These are phyloP conservation scores for Naja naja DNA, from an alignment of 2,113 vertebrate species.

Conservation along the genomic window DNA sequence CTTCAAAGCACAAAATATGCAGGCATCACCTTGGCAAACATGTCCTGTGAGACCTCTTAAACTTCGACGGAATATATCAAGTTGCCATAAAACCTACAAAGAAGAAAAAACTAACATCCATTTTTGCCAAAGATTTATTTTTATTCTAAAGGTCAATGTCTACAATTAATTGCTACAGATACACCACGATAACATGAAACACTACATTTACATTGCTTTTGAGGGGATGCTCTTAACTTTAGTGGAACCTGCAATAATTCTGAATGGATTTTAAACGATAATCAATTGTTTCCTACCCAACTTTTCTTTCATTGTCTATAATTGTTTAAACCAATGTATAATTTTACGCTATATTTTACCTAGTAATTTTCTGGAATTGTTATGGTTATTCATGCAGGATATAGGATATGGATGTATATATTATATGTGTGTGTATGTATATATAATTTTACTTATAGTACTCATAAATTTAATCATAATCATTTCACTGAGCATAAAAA, in stretches of 20 bases:
- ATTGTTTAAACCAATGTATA: neutral
- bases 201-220: neutral
- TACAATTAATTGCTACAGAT: neutral
- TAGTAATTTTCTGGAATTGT: neutral
- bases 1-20: slow-evolving; percentile 98
- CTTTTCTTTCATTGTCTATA: neutral
- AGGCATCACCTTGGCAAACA: slow-evolving; percentile 90
- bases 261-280: neutral
- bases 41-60: slow-evolving; percentile 91
- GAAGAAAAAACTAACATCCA: slow-evolving; percentile 2
- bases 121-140: neutral
- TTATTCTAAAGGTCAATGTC: neutral
- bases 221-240: neutral
- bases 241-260: neutral
- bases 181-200: neutral
- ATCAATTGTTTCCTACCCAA: neutral
- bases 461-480: neutral
- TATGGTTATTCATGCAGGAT: neutral
- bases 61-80: slow-evolving; percentile 96
- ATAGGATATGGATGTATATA: neutral
- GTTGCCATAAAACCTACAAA: slow-evolving; percentile 91
- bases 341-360: neutral
- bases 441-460: neutral
- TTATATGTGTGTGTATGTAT: neutral
- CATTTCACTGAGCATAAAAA: neutral